Percentiles rank a stretch among this genome's conserved stretches.
phyloP scores from a whole-genome alignment of 2,113 vertebrate genomes.

The Dromaius novaehollandiae region DNA sequence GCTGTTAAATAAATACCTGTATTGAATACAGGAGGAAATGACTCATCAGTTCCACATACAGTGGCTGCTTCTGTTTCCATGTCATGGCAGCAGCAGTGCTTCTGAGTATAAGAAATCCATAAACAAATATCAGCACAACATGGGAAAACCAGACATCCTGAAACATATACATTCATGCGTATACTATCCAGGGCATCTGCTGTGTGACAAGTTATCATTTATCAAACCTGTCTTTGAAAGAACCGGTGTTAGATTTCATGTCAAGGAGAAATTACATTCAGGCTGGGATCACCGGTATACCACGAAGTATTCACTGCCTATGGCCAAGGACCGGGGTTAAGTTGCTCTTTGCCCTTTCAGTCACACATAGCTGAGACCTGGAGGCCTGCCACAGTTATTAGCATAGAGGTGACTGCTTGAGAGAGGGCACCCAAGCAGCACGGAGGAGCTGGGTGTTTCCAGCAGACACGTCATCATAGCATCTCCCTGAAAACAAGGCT shows the following conservation, averaged over 20 bases:
- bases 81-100: not conserved
- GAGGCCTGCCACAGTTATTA: not conserved
- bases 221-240: not conserved
- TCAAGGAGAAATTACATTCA: not conserved
- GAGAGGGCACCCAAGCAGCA: not conserved
- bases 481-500: not conserved
- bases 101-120: not conserved
- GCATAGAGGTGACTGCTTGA: not conserved
- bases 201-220: not conserved
- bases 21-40: not conserved
- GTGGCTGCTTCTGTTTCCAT: not conserved
- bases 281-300: not conserved
- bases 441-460: not conserved
- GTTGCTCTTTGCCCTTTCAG: not conserved
- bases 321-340: not conserved
- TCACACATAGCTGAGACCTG: not conserved
- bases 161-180: not conserved
- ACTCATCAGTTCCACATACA: not conserved
- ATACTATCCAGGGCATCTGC: not conserved
- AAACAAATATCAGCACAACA: not conserved
- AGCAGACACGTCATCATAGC: fast-evolving
- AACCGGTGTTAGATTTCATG: not conserved
- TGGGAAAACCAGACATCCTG: not conserved
- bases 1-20: not conserved
- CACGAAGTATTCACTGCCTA: not conserved